Evolutionary conservation across 1,140 invertebrate species (phyloP), one percentile per base, ranked within the genome.

Genomic region (Gryon sp.): DNA sequence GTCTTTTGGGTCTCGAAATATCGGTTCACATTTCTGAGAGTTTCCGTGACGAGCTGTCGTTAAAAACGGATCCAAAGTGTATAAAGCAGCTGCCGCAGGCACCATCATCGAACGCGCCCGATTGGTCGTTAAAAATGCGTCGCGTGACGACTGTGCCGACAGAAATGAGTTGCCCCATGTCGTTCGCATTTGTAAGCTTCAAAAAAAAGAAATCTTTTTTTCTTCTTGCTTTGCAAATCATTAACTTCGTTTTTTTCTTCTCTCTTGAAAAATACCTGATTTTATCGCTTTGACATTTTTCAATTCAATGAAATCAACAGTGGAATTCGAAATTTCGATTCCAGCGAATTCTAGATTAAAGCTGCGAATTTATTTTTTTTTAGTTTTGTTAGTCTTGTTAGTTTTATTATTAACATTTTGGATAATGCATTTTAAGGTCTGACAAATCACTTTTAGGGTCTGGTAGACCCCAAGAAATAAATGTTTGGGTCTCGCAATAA

Each of bases 21-120:
- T 20, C 38, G 45, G 26, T 77, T 50, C 73, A 72, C 41, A 38
- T 78, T 80, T 79, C 74, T 70, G 43, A 36, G 45, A 68, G 76
- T 46, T 72, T 80, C 68, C 81, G 80, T 84, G 82, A 77, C 76
- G 45, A 48, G 16, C 50, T 59, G 50, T 74, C 79, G 77, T 83
- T 83, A 80, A 82, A 80, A 66, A 15, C 36, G 53, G 53, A 79
- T 81, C 76, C 45, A 46, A 45, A 53, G 74, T 69, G 40, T 75
- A 70, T 36, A 11, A 41, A 14, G 50, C 65, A 76, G 62, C 62
- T 62, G 55, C 72, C 48, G 46, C 34, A 62, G 72, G 72, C 72
- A 52, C 19, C 32, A 18, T 19, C 26, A 45, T n/a, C 11, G 38
- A 46, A 11, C 41, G 9, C 11, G 4, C 26, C 41, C 65, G 62